phyloP scores from a whole-genome alignment of 1,140 invertebrate genomes.

The Heliconius congener region DNA sequence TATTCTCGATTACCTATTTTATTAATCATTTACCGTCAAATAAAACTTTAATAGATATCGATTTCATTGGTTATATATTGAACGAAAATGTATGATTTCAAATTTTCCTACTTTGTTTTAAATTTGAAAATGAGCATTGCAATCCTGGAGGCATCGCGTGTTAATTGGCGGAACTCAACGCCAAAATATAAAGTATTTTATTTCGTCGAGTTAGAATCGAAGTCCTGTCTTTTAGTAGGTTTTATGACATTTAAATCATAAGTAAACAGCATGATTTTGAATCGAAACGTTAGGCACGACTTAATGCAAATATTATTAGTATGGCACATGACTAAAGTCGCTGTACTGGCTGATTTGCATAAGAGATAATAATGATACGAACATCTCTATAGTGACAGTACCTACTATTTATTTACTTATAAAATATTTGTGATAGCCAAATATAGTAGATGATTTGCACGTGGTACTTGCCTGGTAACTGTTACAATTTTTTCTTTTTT shows the following conservation, averaged over 20 bases:
- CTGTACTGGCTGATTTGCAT: constrained; percentile 36
- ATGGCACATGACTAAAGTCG: constrained; percentile 50
- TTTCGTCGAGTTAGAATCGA: too few relatives aligned
- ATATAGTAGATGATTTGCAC: constrained; percentile 27
- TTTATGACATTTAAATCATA: constrained; percentile 10
- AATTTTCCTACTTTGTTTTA: too few relatives aligned
- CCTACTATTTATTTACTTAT: constrained; percentile 37
- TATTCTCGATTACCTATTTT: too few relatives aligned
- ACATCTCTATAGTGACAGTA: constrained; percentile 34
- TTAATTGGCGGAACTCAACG: too few relatives aligned
- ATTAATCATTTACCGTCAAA: too few relatives aligned
- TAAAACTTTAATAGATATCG: too few relatives aligned
- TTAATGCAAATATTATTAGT: constrained; percentile 51
- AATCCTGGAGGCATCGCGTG: too few relatives aligned
- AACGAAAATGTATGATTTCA: too few relatives aligned
- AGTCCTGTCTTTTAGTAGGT: neutral
- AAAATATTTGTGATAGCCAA: constrained; percentile 43
- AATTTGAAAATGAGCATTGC: too few relatives aligned
- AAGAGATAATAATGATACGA: constrained; percentile 42
- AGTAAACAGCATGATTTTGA: constrained; percentile 32
- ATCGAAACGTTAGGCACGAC: constrained; percentile 44
- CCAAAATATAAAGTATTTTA: too few relatives aligned
- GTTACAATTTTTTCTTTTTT: neutral
- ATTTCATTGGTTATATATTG: too few relatives aligned
- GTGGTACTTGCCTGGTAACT: constrained; percentile 15